Conservation (phyloP, 2,888 invertebrate genomes). For the Pemphredon lugubris region DNA sequence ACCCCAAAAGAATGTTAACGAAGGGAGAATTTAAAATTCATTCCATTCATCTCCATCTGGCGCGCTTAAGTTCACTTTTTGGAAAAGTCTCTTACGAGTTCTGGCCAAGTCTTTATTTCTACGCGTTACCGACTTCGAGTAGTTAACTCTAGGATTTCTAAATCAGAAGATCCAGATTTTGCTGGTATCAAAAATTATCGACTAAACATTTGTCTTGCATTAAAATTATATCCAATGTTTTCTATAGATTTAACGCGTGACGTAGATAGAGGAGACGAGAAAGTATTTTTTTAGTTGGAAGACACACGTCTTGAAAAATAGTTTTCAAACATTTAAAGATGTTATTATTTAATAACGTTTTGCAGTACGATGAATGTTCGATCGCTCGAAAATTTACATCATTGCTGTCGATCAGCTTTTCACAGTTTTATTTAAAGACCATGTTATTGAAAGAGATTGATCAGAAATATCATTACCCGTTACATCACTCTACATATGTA, state of each 20-base stretch:
- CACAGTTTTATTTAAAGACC: background rate
- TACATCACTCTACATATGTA: too few relatives aligned
- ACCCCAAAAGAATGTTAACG: conserved; percentile 49
- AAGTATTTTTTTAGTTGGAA: background rate
- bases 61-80: too few relatives aligned
- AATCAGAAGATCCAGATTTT: too few relatives aligned
- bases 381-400: background rate
- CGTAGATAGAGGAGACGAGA: too few relatives aligned
- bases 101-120: too few relatives aligned
- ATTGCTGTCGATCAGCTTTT: background rate
- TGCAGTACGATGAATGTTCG: background rate
- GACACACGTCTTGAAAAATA: background rate
- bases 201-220: too few relatives aligned
- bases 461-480: background rate
- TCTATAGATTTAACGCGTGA: too few relatives aligned
- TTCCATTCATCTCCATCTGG: conserved; percentile 24
- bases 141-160: too few relatives aligned
- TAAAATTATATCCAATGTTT: too few relatives aligned
- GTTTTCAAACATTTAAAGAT: conserved; percentile 21
- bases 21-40: conserved; percentile 44
- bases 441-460: background rate
- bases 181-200: too few relatives aligned
- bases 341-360: background rate
- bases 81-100: too few relatives aligned
- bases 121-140: too few relatives aligned